Percentiles rank a stretch among this genome's conserved stretches.
Conservation (phyloP, 2,113 vertebrate species). For the Pampusana beccarii region DNA sequence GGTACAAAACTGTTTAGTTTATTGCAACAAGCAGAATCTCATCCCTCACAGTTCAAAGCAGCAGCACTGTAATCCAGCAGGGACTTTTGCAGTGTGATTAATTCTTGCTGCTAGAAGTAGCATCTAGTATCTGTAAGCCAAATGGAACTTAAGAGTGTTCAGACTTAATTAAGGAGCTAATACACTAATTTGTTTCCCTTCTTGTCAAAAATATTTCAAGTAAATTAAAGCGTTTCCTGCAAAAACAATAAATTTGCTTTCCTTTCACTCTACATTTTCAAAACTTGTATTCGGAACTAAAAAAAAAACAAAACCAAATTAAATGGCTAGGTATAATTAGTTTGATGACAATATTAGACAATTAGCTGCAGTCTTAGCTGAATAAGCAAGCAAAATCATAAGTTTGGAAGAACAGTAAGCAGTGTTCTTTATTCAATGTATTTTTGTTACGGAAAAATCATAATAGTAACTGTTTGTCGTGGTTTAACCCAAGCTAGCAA, state of each 20-base stretch:
- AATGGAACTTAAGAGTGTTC: not conserved
- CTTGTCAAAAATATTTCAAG: not conserved
- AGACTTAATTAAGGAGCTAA: not conserved
- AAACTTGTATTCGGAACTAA: not conserved
- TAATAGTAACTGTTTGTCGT: not conserved
- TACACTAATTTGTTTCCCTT: not conserved
- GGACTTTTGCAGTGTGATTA: not conserved
- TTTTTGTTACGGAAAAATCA: not conserved
- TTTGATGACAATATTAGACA: not conserved
- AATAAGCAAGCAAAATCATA: not conserved
- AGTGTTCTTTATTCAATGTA: not conserved
- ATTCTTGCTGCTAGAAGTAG: not conserved
- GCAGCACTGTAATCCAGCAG: not conserved
- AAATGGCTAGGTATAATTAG: not conserved
- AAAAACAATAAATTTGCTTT: not conserved
- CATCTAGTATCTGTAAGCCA: not conserved
- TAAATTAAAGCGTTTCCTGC: not conserved
- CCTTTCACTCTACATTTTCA: not conserved
- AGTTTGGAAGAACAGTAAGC: not conserved
- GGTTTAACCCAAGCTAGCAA: too few relatives aligned
- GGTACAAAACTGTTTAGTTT: not conserved
- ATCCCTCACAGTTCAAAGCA: not conserved
- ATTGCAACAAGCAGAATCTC: not conserved
- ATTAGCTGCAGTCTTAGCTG: not conserved
- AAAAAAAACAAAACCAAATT: not conserved